phyloP scores from a whole-genome alignment of 2,113 vertebrate genomes.

The Eulemur macaco region DNA sequence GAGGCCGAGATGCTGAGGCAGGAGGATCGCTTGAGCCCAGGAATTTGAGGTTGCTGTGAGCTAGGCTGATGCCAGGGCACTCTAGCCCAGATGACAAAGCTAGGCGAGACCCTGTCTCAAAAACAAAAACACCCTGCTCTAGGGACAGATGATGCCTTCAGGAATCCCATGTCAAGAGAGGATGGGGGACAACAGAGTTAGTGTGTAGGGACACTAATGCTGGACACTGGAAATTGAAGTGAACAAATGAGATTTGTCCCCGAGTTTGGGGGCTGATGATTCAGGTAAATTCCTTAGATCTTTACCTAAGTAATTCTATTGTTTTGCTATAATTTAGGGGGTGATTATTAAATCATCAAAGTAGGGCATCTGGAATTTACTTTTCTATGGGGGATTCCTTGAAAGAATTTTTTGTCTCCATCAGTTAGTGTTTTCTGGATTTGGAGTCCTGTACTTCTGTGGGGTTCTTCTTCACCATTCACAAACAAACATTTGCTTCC shows the following conservation, averaged over 20 bases:
- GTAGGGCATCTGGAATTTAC: neutral
- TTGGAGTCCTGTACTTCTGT: neutral
- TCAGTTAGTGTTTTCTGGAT: neutral
- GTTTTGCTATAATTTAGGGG: slow-evolving; percentile 2
- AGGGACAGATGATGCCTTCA: neutral
- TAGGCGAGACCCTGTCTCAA: too few relatives aligned
- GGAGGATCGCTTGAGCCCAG: too few relatives aligned
- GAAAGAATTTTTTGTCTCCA: neutral
- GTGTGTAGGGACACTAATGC: neutral
- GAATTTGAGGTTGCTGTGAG: too few relatives aligned
- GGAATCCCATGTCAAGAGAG: neutral
- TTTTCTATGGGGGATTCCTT: neutral
- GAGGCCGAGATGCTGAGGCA: too few relatives aligned
- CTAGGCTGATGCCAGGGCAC: too few relatives aligned
- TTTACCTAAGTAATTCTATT: neutral
- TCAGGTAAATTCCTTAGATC: neutral
- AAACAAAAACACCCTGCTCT: too few relatives aligned
- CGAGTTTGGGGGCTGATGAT: neutral
- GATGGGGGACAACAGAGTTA: neutral
- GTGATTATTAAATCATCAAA: neutral
- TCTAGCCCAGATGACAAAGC: too few relatives aligned
- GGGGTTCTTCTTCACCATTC: neutral
- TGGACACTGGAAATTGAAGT: neutral
- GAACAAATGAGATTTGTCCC: neutral
- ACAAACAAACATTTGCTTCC: neutral